Evolutionary conservation across 1,140 invertebrate species (phyloP).

Genomic region (Cardiocondyla obscurior): DNA sequence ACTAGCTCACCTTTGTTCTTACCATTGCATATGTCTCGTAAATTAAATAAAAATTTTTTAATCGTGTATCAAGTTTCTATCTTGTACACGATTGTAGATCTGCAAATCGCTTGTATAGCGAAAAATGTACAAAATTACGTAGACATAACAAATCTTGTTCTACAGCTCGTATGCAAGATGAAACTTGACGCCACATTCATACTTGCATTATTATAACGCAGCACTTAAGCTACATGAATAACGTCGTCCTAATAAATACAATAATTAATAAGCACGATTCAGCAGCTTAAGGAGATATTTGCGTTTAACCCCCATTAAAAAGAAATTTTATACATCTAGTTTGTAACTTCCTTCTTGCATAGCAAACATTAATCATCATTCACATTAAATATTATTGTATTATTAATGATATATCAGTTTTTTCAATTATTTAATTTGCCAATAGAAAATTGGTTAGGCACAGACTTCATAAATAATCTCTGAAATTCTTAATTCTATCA

Average conservation of each 20-base stretch:
- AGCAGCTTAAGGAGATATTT: constrained; percentile 75
- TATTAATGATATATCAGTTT: constrained; percentile 47
- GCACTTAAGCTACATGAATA: constrained; percentile 74
- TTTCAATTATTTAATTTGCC: constrained; percentile 65
- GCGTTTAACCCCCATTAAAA: constrained; percentile 68
- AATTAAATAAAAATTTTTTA: constrained; percentile 75
- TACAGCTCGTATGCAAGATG: constrained; percentile 40
- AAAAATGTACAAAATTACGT: constrained; percentile 26
- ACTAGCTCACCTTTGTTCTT: constrained; percentile 84
- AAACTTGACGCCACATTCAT: constrained; percentile 76
- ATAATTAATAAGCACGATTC: constrained; percentile 74
- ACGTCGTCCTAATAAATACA: constrained; percentile 80
- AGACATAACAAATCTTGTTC: constrained; percentile 28
- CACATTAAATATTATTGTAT: constrained; percentile 23
- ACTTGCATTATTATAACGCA: constrained; percentile 75
- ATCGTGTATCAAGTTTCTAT: constrained; percentile 72
- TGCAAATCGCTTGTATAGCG: background rate
- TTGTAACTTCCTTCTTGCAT: constrained; percentile 51
- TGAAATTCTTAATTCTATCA: constrained; percentile 66
- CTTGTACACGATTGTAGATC: background rate
- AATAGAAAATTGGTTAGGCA: constrained; percentile 71
- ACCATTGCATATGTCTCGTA: constrained; percentile 77
- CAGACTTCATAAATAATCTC: constrained; percentile 58
- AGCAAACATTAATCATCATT: constrained; percentile 15
- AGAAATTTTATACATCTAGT: constrained; percentile 58